These are phyloP conservation scores for Caenorhabditis sinica DNA, from an alignment of 2,888 invertebrate genomes.

Conservation along the genomic window DNA sequence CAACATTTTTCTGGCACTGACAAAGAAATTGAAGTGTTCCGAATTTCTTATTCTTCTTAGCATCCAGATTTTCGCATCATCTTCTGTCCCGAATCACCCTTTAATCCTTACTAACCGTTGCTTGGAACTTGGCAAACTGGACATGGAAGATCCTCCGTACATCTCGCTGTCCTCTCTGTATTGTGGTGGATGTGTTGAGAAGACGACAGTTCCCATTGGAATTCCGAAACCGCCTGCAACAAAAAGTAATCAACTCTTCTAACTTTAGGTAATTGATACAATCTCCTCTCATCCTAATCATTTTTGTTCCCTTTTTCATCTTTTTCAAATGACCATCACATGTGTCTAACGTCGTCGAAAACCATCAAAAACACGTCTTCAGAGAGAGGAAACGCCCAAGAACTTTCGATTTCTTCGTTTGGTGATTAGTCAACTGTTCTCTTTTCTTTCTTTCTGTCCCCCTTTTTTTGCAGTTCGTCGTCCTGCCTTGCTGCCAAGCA, in stretches of 20 bases:
- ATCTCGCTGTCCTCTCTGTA: slow-evolving; percentile 77
- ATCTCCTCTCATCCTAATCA: slow-evolving; percentile 1
- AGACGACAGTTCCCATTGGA: slow-evolving; percentile 82
- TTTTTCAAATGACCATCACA: slow-evolving; percentile 50
- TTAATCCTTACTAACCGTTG: slow-evolving; percentile 59
- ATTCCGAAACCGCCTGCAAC: slow-evolving; percentile 82
- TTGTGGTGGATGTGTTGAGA: slow-evolving; percentile 83
- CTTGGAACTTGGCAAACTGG: slow-evolving; percentile 76
- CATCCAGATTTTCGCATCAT: background rate
- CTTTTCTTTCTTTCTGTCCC: slow-evolving; percentile 21
- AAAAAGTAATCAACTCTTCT: slow-evolving; percentile 3
- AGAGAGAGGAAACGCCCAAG: slow-evolving; percentile 46
- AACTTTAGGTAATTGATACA: slow-evolving; percentile 21
- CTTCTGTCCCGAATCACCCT: background rate
- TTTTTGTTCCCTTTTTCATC: slow-evolving; percentile 4
- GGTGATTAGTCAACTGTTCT: slow-evolving; percentile 54
- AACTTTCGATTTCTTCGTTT: slow-evolving; percentile 49
- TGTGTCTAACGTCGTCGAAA: background rate
- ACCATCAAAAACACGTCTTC: slow-evolving; percentile 40
- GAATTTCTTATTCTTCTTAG: background rate
- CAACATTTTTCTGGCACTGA: too few relatives aligned
- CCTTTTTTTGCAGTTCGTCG: background rate
- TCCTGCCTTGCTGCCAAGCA: slow-evolving; percentile 20
- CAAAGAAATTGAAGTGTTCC: too few relatives aligned
- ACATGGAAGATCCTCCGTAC: slow-evolving; percentile 77